Evolutionary conservation across 2,888 invertebrate species (phyloP).

Genomic region (Epinotia ramella): DNA sequence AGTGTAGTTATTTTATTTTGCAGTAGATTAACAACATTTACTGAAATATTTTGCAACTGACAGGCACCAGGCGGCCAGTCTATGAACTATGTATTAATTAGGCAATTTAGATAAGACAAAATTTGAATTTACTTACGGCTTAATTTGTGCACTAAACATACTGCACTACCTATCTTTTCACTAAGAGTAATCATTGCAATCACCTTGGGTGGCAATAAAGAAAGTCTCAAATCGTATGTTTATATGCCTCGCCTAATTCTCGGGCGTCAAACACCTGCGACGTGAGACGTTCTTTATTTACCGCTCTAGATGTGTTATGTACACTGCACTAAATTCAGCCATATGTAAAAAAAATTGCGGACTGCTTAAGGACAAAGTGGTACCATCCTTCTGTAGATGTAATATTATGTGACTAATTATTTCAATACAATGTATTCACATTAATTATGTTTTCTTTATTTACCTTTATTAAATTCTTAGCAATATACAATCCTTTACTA

Average conservation of each 20-base stretch:
- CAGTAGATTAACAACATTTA: no score
- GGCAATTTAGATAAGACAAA: not conserved
- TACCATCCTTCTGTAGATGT: not conserved
- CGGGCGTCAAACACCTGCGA: no score
- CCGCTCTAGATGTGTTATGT: not conserved
- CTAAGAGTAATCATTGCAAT: no score
- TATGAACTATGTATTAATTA: not conserved
- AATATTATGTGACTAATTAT: slow-evolving; percentile 23
- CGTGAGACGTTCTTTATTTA: no score
- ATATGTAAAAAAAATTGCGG: not conserved
- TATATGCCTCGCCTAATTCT: no score
- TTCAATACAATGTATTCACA: slow-evolving; percentile 16
- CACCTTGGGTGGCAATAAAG: no score
- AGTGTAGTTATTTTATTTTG: no score
- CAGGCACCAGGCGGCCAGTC: not conserved
- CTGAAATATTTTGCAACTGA: no score
- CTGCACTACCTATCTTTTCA: no score
- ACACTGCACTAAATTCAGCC: not conserved
- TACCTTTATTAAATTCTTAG: no score
- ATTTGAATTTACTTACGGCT: not conserved
- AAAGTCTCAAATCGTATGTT: no score
- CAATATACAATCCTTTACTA: no score
- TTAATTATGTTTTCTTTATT: not conserved
- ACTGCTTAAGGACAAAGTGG: not conserved
- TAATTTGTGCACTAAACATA: not conserved